A percentile compares a stretch with the other conserved stretches of the same genome.
phyloP scores from a whole-genome alignment of 2,888 invertebrate species.

The Chrysolina oricalcia region DNA sequence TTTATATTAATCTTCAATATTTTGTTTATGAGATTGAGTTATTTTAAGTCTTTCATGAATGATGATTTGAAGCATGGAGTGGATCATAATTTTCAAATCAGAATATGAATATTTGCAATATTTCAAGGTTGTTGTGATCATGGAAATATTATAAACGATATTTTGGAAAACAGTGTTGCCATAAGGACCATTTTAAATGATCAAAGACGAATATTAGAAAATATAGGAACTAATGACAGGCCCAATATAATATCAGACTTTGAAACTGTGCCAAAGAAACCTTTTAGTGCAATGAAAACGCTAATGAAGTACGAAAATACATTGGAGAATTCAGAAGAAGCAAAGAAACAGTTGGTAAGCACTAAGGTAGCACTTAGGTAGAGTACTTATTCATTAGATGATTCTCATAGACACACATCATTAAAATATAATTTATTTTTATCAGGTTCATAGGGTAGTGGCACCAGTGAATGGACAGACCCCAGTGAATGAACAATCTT shows the following conservation, averaged over 20 bases:
- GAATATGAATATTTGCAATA: background rate
- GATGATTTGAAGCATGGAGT: conserved; percentile 2
- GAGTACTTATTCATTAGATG: no score
- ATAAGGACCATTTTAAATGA: conserved; percentile 31
- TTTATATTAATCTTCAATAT: conserved; percentile 30
- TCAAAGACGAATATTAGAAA: conserved; percentile 27
- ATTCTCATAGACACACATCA: no score
- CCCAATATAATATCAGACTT: conserved; percentile 28
- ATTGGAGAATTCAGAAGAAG: conserved; percentile 27
- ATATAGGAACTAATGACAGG: conserved; percentile 24
- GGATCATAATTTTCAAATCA: conserved; percentile 10
- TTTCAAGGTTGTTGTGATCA: conserved; percentile 31
- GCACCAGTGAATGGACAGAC: no score
- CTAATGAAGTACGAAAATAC: conserved; percentile 28
- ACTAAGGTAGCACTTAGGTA: no score
- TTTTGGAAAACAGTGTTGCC: conserved; percentile 28
- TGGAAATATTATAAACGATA: conserved; percentile 26
- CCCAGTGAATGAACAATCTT: no score
- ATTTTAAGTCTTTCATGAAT: background rate
- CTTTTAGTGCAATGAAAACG: conserved; percentile 31
- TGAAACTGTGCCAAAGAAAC: conserved; percentile 30
- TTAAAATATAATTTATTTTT: no score
- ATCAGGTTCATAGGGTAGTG: no score
- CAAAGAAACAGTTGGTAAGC: conserved; percentile 26
- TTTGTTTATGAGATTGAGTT: no score